A percentile compares a stretch with the other conserved stretches of the same genome.
phyloP scores from a whole-genome alignment of 1,140 invertebrate genomes.

The Drosophila varians region DNA sequence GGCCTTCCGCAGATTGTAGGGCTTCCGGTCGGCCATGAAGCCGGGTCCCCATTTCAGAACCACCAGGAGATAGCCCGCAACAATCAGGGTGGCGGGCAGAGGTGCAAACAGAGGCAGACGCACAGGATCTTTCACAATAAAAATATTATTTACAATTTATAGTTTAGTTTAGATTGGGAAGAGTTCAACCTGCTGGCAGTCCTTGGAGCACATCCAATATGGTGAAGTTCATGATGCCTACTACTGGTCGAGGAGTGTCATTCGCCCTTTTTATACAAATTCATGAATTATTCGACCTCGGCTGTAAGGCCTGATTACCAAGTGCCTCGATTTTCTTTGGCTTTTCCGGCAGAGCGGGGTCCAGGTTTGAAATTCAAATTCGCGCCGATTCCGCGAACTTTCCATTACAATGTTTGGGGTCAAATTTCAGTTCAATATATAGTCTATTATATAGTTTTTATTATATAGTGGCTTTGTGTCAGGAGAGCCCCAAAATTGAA shows the following conservation, averaged over 20 bases:
- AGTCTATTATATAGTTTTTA: no score
- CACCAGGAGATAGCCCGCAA: constrained; percentile 90
- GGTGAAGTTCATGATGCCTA: constrained; percentile 15
- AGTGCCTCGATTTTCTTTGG: not conserved
- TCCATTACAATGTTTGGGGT: no score
- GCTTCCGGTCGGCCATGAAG: constrained; percentile 92
- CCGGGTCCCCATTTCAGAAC: constrained; percentile 86
- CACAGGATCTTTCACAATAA: constrained; percentile 22
- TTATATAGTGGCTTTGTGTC: no score
- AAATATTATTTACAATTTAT: no score
- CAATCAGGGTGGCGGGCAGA: constrained; percentile 86
- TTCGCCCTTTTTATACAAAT: no score
- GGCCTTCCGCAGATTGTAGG: constrained; percentile 88
- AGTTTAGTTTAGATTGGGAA: no score
- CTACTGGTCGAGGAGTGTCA: no score
- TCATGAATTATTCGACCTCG: no score
- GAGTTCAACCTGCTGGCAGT: constrained; percentile 14
- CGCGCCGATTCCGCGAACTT: no score
- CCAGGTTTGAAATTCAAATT: constrained; percentile 17
- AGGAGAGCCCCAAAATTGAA: no score
- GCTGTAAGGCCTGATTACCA: not conserved
- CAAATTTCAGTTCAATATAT: no score
- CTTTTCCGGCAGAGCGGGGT: not conserved
- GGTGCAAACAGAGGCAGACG: constrained; percentile 87
- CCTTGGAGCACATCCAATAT: not conserved